Conservation (phyloP, 2,113 vertebrate genomes). For the Chaetodon auriga region DNA sequence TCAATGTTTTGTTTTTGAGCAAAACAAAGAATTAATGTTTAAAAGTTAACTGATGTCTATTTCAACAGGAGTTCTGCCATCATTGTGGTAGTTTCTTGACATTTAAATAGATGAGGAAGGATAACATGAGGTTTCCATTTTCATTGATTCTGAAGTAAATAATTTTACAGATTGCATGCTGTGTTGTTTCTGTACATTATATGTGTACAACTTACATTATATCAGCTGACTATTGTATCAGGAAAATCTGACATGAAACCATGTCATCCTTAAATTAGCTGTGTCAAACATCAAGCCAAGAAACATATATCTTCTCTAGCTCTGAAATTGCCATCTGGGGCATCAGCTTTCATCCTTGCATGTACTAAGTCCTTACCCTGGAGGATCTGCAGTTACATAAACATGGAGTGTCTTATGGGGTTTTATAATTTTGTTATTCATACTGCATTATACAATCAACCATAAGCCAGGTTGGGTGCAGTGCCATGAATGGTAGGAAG, state of each 20-base stretch:
- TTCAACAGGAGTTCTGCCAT: constrained; percentile 22
- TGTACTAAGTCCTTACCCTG: constrained; percentile 59
- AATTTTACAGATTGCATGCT: not conserved
- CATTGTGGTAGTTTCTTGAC: not conserved
- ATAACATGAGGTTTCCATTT: not conserved
- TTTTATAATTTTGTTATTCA: constrained; percentile 73
- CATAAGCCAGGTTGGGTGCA: constrained; percentile 61
- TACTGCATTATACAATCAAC: constrained; percentile 64
- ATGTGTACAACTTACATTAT: not conserved
- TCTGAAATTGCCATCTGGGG: constrained; percentile 48
- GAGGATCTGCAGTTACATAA: constrained; percentile 67
- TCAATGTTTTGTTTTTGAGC: not conserved
- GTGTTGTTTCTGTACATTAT: not conserved
- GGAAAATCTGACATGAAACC: constrained; percentile 12
- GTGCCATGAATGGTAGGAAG: constrained; percentile 49
- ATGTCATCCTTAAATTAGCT: constrained; percentile 42
- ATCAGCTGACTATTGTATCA: not conserved
- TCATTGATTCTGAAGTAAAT: not conserved
- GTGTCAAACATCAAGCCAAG: constrained; percentile 48
- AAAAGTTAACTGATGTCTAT: not conserved
- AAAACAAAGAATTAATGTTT: not conserved
- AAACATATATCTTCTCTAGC: constrained; percentile 38
- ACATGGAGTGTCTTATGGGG: constrained; percentile 62
- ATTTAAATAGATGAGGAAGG: not conserved
- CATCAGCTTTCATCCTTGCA: constrained; percentile 62